A percentile compares a stretch with the other conserved stretches of the same genome.
phyloP scores from a whole-genome alignment of 2,888 invertebrate genomes.

The Mantis religiosa region DNA sequence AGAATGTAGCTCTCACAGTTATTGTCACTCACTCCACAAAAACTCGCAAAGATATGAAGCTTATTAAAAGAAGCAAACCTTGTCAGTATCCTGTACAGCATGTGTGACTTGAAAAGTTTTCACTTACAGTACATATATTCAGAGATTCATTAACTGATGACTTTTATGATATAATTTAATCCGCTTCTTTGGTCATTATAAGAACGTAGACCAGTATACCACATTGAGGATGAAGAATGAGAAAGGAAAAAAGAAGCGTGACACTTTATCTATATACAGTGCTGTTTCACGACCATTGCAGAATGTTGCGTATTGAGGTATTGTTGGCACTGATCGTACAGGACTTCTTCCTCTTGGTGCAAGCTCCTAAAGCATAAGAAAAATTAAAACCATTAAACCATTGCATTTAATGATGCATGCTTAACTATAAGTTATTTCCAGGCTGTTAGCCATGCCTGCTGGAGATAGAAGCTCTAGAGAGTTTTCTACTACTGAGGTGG shows the following conservation, averaged over 20 bases:
- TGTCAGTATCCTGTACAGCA: background rate
- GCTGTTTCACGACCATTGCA: conserved; percentile 67
- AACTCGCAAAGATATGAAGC: background rate
- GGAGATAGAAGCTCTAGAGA: too few species aligned
- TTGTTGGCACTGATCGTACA: conserved; percentile 55
- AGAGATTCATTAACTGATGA: too few species aligned
- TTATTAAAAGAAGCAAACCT: background rate
- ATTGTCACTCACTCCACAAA: background rate
- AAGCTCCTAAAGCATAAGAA: conserved; percentile 44
- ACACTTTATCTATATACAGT: conserved; percentile 81
- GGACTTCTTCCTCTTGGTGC: conserved; percentile 46
- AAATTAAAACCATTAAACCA: too few species aligned
- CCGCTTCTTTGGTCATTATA: conserved; percentile 38
- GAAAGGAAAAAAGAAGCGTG: conserved; percentile 84
- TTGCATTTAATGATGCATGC: background rate
- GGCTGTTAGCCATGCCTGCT: too few species aligned
- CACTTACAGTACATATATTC: too few species aligned
- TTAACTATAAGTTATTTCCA: too few species aligned
- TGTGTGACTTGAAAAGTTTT: too few species aligned
- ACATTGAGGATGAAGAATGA: conserved; percentile 87
- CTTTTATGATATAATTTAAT: background rate
- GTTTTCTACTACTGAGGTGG: too few species aligned
- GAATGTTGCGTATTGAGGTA: conserved; percentile 79
- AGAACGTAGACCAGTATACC: conserved; percentile 85
- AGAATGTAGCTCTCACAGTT: background rate